Base-by-base conservation (phyloP, 2,113 vertebrate species). In the Phasianus colchicus region DNA sequence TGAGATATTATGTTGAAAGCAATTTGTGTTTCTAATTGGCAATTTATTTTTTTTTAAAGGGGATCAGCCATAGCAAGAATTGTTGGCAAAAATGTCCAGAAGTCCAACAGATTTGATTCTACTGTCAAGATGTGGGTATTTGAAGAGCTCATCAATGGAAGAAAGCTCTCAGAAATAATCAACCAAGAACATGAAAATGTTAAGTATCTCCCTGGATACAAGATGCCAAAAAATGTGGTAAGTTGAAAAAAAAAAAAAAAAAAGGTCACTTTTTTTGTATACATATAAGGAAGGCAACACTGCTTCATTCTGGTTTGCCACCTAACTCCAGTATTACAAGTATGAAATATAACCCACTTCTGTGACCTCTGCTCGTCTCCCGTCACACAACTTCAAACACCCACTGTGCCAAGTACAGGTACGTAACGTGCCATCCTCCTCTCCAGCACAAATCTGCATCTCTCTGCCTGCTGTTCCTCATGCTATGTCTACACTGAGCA, bases 41-140 rank as follows among this genome's bases (percentile, higher is more conserved):
- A 71, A 32, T 32, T 55, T 11, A 21, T 55, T 55, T 27, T 38
- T 47, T 71, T 83, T 81, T 43, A 11, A 94, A 98, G 98, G 98
- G 98, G 98, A 42, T 98, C 98, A 14, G 97, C 98, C 40, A 98
- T 98, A 73, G 98, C 98, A 84, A 98, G 98, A 95, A 98, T 99
- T 64, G 85, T 99, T 75, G 98, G 98, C 13, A 89, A 93, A 72
- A 99, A 98, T 97, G 97, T 98, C 52, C 98, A 97, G 70, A 96
- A 92, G 1, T 98, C 97, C 32, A 98, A 98, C 91, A 96, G 94
- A 66, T 99, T 98, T 86, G 96, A 98, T 36, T 97, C 98, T 4
- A 67, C 97, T 55, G 98, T 98, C 38, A 98, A 98, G 91, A 98
- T 99, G 97, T 99, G 98, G 98, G 98, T 99, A n/a, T 98, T 97